Evolutionary conservation across 2,797 vertebrate species (phyloP).

Genomic region (Sylvia borin): DNA sequence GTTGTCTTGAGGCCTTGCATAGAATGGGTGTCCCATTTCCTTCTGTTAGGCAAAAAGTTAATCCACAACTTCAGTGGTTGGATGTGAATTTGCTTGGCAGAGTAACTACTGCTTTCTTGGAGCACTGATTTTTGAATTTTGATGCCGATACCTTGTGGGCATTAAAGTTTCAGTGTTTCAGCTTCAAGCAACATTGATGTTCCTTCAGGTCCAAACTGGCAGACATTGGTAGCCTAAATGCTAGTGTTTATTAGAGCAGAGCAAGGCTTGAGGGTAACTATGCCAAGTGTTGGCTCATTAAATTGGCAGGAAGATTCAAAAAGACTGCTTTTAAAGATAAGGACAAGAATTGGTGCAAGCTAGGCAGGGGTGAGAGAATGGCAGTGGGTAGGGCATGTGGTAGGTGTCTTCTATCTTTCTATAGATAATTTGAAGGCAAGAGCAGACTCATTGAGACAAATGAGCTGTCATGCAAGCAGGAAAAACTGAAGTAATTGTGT

Average conservation of each 20-base stretch:
- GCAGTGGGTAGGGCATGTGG: background rate
- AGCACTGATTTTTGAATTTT: background rate
- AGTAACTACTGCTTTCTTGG: background rate
- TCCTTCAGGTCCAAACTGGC: background rate
- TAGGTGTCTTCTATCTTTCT: background rate
- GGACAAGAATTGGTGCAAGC: background rate
- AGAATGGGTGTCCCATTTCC: background rate
- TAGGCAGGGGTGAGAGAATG: background rate
- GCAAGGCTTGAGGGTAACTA: background rate
- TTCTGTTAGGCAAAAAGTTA: background rate
- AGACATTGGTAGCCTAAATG: background rate
- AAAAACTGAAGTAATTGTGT: background rate
- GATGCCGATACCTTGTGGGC: background rate
- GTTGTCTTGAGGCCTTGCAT: background rate
- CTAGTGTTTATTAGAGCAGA: slow-evolving; percentile 45
- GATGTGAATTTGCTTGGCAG: slow-evolving; percentile 14
- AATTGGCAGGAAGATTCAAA: background rate
- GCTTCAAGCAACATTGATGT: background rate
- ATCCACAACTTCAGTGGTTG: background rate
- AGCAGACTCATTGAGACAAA: background rate
- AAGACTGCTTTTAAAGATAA: slow-evolving; percentile 32
- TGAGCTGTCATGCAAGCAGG: background rate
- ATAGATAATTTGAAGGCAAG: background rate
- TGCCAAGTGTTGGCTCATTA: slow-evolving; percentile 43
- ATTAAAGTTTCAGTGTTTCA: slow-evolving; percentile 9